phyloP scores from a whole-genome alignment of 2,797 vertebrate genomes.

The Sus cebifrons region DNA sequence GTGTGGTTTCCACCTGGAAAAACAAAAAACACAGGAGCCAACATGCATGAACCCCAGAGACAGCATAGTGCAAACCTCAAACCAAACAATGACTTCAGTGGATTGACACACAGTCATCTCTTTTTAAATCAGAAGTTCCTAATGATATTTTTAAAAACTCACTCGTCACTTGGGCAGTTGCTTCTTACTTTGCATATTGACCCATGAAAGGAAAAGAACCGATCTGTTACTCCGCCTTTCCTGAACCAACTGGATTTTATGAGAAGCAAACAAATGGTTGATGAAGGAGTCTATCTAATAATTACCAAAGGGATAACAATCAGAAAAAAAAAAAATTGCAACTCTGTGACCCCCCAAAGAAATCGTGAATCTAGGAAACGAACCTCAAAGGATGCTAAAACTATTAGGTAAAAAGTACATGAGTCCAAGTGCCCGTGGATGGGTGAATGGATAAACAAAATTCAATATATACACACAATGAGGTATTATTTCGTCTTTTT shows the following conservation, averaged over 20 bases:
- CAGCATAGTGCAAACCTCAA: background rate
- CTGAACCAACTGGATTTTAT: background rate
- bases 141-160: background rate
- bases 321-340: background rate
- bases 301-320: background rate
- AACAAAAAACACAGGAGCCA: background rate
- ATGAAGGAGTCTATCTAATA: background rate
- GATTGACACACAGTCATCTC: background rate
- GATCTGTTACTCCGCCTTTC: background rate
- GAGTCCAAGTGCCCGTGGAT: background rate
- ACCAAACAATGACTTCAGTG: background rate
- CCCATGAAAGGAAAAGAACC: background rate
- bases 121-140: background rate
- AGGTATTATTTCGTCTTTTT: background rate
- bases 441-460: background rate
- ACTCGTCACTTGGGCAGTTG: background rate
- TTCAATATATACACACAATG: rapidly evolving
- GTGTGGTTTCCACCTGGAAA: background rate
- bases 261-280: background rate
- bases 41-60: background rate
- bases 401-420: background rate
- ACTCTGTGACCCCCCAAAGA: background rate
- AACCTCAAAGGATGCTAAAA: background rate
- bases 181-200: background rate
- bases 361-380: background rate